Base-by-base conservation (phyloP, 2,113 vertebrate species). In the Sula dactylatra region DNA sequence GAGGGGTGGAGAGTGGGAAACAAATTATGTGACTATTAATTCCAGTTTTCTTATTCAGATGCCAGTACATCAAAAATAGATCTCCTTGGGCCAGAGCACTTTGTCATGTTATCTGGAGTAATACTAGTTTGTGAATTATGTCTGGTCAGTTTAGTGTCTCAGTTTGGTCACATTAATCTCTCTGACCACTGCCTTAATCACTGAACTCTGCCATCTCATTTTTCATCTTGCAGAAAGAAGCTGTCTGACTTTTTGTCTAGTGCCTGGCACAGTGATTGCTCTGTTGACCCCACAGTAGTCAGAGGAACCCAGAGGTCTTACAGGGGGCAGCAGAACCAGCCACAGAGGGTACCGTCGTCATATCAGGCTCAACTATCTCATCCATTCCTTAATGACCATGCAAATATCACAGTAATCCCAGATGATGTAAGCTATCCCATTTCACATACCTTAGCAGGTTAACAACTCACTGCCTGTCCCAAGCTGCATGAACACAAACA, bases 181-280 rank as follows among this genome's bases (percentile, higher is more conserved):
- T 82, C 38, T 91, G 91, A 94, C 85, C 85, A 72, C 50, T 74
- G 84, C 91, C 74, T 96, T 93, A 93, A 84, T 92, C 88, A 55
- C 80, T 78, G 80, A 86, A 84, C 90, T 67, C 61, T 72, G 54
- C 73, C 45, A 79, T 72, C 77, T 76, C 86, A 70, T 94, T 95
- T 94, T 91, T 87, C 73, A 82, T 91, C 56, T 79, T 32, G 55
- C 65, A 94, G 95, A 96, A 89, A 19, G 80, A 69, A 84, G 52
- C 69, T 72, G 86, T 90, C 80, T 54, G 77, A 58, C 19, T 76
- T 84, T 86, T 84, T 92, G 64, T 34, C 38, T 54, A 5, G 38
- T 54, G 67, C 71, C 64, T 95, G 85, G 58, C 62, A 73, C 54
- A 5, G 19, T 2, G 71, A 40, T 70, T 91, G 81, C 70, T 95